These are phyloP conservation scores for Aphyosemion australe DNA, from an alignment of 2,113 vertebrate genomes.

Conservation along the genomic window DNA sequence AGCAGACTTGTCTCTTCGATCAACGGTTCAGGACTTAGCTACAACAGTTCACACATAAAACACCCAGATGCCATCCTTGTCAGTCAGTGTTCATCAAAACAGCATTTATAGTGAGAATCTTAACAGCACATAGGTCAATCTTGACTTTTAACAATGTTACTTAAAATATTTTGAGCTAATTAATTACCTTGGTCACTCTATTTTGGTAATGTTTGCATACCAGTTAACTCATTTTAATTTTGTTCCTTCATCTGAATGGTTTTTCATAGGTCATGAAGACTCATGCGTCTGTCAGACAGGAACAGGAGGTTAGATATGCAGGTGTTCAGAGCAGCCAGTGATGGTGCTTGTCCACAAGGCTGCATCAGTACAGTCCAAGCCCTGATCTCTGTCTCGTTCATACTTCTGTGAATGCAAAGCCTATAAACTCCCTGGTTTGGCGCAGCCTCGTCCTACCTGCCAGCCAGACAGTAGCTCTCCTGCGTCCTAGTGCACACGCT, in stretches of 20 bases:
- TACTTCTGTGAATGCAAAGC: slow-evolving; percentile 84
- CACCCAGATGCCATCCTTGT: slow-evolving; percentile 43
- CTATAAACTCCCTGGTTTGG: slow-evolving; percentile 77
- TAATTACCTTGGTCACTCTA: slow-evolving; percentile 72
- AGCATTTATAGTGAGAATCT: slow-evolving; percentile 30
- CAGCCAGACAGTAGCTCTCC: slow-evolving; percentile 83
- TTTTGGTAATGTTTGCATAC: slow-evolving; percentile 57
- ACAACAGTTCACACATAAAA: slow-evolving; percentile 60
- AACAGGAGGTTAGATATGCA: slow-evolving; percentile 61
- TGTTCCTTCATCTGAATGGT: slow-evolving; percentile 38
- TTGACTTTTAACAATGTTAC: slow-evolving; percentile 16
- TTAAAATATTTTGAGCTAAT: slow-evolving; percentile 34
- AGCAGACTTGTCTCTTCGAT: slow-evolving; percentile 84
- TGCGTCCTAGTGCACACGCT: slow-evolving; percentile 81
- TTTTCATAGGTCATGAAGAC: slow-evolving; percentile 67
- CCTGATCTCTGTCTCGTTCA: slow-evolving; percentile 76
- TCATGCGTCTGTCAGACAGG: slow-evolving; percentile 54
- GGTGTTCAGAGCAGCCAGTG: slow-evolving; percentile 78
- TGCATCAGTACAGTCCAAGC: slow-evolving; percentile 66
- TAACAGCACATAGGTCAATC: slow-evolving; percentile 45
- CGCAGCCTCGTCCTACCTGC: slow-evolving; percentile 69
- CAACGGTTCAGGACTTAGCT: slow-evolving; percentile 82
- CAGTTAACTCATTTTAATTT: slow-evolving; percentile 73
- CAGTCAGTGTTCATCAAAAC: slow-evolving; percentile 36
- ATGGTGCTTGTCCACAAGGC: slow-evolving; percentile 63